Conservation (phyloP, 2,888 invertebrate genomes). For the Fragum fragum region DNA sequence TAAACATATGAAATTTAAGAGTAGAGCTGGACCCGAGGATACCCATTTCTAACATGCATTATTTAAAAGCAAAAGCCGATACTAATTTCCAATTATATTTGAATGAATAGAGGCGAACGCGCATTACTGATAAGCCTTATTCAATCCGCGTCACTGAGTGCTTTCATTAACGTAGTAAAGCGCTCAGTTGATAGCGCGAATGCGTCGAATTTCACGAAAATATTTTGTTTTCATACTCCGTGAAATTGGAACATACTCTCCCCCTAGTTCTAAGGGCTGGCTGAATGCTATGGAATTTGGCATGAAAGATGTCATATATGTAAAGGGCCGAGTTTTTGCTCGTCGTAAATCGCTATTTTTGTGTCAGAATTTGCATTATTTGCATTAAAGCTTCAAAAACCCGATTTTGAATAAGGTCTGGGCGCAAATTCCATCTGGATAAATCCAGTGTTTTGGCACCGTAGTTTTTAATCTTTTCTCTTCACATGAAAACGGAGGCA, state of each 20-base stretch:
- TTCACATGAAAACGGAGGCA: too few relatives aligned
- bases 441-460: too few relatives aligned
- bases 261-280: neutral
- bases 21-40: too few relatives aligned
- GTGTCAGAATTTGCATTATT: neutral
- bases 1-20: too few relatives aligned
- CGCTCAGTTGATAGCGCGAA: conserved; percentile 34
- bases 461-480: too few relatives aligned
- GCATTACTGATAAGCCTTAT: conserved; percentile 48
- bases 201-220: conserved; percentile 58
- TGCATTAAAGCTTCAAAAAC: too few relatives aligned
- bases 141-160: conserved; percentile 57
- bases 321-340: neutral
- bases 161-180: conserved; percentile 52
- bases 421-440: too few relatives aligned
- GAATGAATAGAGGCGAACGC: conserved; percentile 14
- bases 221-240: conserved; percentile 63
- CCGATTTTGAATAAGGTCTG: too few relatives aligned
- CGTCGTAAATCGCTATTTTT: conserved; percentile 2
- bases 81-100: conserved; percentile 9
- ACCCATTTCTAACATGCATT: neutral
- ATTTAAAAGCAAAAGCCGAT: conserved; percentile 8
- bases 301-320: neutral
- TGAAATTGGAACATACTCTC: conserved; percentile 50
- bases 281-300: neutral